Evolutionary conservation across 1,140 invertebrate species (phyloP).

Genomic region (Drosophila subobscura): DNA sequence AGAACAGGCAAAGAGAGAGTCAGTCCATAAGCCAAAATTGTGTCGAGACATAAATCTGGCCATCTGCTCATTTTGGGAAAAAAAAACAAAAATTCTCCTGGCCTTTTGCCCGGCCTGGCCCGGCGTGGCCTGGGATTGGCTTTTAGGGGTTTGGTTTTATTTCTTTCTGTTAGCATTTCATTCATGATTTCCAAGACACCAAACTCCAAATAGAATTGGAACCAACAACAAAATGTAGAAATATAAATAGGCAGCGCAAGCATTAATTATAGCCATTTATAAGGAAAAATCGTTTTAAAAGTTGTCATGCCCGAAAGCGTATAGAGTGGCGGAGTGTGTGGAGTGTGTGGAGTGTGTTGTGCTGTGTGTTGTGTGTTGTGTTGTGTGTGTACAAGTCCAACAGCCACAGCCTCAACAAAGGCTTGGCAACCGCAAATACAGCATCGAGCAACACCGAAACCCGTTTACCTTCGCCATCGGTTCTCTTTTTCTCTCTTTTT

Average conservation of each 20-base stretch:
- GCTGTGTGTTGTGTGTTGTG: conserved; percentile 14
- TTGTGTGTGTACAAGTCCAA: background rate
- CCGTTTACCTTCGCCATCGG: conserved; percentile 65
- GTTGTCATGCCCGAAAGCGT: conserved; percentile 59
- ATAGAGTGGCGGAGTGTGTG: conserved; percentile 6
- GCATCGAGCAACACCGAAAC: conserved; percentile 24
- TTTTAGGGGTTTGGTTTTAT: conserved; percentile 25
- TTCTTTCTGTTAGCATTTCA: conserved; percentile 48
- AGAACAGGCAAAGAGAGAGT: background rate
- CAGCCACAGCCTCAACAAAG: conserved; percentile 25
- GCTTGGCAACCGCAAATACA: conserved; percentile 26
- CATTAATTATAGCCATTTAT: conserved; percentile 73
- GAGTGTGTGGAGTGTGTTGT: conserved; percentile 14
- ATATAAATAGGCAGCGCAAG: conserved; percentile 39
- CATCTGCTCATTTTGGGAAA: conserved; percentile 39
- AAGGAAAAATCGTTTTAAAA: conserved; percentile 72
- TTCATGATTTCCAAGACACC: conserved; percentile 55
- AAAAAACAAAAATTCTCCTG: too few relatives aligned
- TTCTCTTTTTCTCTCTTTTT: conserved; percentile 51
- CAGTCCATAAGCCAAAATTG: conserved; percentile 44
- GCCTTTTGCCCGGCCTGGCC: too few relatives aligned
- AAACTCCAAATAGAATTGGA: conserved; percentile 34
- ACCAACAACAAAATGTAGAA: conserved; percentile 22
- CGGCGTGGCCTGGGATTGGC: conserved; percentile 1
- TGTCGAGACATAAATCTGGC: conserved; percentile 49